Base-by-base conservation (phyloP, 2,797 vertebrate species). In the Lepilemur ruficaudatus region DNA sequence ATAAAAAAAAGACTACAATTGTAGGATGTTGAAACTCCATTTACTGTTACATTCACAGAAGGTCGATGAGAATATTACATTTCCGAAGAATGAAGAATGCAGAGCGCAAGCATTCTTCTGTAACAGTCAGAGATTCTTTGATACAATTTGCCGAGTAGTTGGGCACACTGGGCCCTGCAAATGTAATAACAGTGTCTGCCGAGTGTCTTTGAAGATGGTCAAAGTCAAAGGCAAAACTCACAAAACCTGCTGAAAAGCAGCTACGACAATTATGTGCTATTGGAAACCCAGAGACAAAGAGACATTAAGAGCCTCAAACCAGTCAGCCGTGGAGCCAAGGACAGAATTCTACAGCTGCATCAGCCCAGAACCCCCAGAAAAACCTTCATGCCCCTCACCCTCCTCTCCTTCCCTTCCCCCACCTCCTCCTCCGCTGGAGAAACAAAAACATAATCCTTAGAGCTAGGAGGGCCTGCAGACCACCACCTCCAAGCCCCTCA, bases 171-270 rank as follows among this genome's bases (percentile, higher is more conserved):
- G 73, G 87, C 91, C 90, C n/a, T 4, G 8, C 72, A 85, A 94
- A 86, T 92, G 87, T 92, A 95, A 95, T 92, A 86, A 89, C 15
- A 17, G 14, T 94, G 91, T 93, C 94, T 95, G 85, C 83, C 1
- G 1, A 88, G 61, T 89, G 82, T 75, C 96, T 96, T 93, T 97
- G 96, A 95, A 94, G 85, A 90, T 38, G 35, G 93, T 92, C 97
- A 94, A 96, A 97, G 94, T 7, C 94, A 97, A 95, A 91, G 89
- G 89, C 88, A 98, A 91, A 95, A 96, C 75, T 90, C 78, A 95
- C 76, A 88, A 91, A 96, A 82, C 67, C n/a, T 22, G 80, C 81
- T 81, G 61, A 89, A 94, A 97, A 84, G 81, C 87, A 76, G 63
- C 41, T 50, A 91, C 92, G 90, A 96, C 95, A 88, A 93, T 97